A percentile compares a stretch with the other conserved stretches of the same genome.
These are phyloP conservation scores for Grallaria varia DNA, from an alignment of 2,113 vertebrate genomes.

Conservation along the genomic window DNA sequence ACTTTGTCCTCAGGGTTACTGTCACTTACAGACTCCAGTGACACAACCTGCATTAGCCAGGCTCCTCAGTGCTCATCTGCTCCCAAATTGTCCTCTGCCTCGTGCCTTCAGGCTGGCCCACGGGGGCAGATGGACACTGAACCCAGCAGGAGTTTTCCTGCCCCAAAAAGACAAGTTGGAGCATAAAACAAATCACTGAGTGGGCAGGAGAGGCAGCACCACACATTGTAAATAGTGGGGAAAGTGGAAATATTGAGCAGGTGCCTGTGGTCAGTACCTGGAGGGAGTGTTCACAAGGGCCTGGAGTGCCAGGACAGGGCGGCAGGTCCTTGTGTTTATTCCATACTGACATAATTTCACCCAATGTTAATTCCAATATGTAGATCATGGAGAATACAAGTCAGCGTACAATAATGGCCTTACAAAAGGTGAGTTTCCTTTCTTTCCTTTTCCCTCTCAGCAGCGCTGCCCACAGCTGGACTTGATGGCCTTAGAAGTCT, in stretches of 20 bases:
- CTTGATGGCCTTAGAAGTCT: neutral
- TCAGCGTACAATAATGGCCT: neutral
- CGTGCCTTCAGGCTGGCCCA: neutral
- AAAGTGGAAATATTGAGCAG: neutral
- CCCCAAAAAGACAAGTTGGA: neutral
- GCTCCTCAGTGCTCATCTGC: neutral
- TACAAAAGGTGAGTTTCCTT: neutral
- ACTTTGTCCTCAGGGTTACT: neutral
- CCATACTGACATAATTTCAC: neutral
- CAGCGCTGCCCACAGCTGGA: neutral
- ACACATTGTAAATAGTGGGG: neutral
- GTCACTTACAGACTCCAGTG: neutral
- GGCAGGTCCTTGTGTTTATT: neutral
- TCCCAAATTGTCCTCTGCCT: neutral
- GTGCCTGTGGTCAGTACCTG: neutral
- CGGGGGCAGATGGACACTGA: fast-evolving
- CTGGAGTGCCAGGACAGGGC: neutral
- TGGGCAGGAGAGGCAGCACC: fast-evolving
- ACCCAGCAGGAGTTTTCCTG: neutral
- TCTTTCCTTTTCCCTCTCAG: neutral
- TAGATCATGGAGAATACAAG: neutral
- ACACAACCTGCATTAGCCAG: neutral
- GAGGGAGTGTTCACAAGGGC: neutral
- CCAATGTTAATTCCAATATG: neutral
- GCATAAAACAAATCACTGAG: neutral